Conservation (phyloP, 1,140 invertebrate genomes). For the Hesperophylax magnus region DNA sequence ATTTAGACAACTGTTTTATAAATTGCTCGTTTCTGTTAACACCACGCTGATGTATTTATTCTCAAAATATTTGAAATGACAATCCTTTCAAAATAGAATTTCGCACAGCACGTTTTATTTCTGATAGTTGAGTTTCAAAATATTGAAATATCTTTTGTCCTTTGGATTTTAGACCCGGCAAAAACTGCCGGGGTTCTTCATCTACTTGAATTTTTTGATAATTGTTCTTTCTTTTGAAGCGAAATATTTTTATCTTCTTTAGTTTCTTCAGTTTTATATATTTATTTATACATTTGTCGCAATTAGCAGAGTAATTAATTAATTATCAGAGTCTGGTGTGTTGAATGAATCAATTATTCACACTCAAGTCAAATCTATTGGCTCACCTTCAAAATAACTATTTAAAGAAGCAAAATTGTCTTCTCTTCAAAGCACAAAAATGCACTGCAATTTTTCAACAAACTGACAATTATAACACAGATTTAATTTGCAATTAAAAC, state of each 20-base stretch:
- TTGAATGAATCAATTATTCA: background rate
- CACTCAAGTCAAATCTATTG: constrained; percentile 18
- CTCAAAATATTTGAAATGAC: background rate
- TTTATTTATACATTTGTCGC: background rate
- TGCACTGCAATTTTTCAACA: background rate
- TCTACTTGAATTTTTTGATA: constrained; percentile 19
- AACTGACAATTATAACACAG: background rate
- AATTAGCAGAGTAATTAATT: constrained; percentile 2
- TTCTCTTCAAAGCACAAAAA: no score
- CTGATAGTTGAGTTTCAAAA: background rate
- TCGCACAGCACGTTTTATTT: background rate
- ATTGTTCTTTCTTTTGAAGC: background rate
- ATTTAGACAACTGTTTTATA: no score
- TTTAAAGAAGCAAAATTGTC: no score
- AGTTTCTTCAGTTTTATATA: background rate
- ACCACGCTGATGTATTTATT: background rate
- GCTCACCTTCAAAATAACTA: constrained; percentile 8
- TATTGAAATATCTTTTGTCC: background rate
- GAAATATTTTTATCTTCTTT: background rate
- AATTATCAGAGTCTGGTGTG: no score
- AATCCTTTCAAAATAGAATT: background rate
- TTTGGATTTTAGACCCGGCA: background rate
- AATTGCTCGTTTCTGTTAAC: background rate
- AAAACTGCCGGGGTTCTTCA: constrained; percentile 16
- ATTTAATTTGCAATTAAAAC: background rate